Percentiles rank a stretch among this genome's conserved stretches.
Conservation (phyloP, 2,888 invertebrate species). For the Stenotaenia linearis region DNA sequence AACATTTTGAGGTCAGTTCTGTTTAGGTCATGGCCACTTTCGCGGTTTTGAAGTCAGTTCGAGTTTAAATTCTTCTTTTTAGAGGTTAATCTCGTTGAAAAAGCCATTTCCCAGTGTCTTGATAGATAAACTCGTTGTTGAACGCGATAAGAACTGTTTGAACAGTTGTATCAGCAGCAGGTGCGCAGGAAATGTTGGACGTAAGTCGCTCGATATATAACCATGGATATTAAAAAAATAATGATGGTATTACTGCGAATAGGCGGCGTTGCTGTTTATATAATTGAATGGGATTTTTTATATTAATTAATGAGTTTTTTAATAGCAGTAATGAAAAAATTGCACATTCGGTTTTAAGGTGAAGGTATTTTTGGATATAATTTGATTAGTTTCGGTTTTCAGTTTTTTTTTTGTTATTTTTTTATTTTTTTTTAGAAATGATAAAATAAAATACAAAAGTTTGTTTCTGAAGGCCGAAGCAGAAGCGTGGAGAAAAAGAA, state of each 20-base stretch:
- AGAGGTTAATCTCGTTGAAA: background rate
- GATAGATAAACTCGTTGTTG: background rate
- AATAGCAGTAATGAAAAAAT: background rate
- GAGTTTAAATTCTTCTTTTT: too few relatives aligned
- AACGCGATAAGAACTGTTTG: background rate
- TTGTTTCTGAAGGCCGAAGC: background rate
- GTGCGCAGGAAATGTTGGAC: background rate
- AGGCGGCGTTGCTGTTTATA: background rate
- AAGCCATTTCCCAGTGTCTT: background rate
- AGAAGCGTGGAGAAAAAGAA: conserved; percentile 11
- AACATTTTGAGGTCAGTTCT: background rate
- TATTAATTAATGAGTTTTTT: background rate
- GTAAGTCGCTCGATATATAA: background rate
- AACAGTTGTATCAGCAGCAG: background rate
- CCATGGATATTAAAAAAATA: background rate
- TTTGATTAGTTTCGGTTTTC: too few relatives aligned
- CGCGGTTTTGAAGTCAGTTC: background rate
- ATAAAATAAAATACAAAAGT: background rate
- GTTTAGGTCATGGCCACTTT: background rate
- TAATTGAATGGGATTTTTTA: background rate
- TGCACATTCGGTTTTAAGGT: too few relatives aligned
- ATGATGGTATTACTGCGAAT: too few relatives aligned
- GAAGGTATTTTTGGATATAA: too few relatives aligned
- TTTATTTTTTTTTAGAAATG: background rate
- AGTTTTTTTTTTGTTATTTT: too few relatives aligned